Percentiles rank a stretch among this genome's conserved stretches.
These are phyloP conservation scores for Microctenopoma lineatum DNA, from an alignment of 2,797 vertebrate genomes.

Conservation along the genomic window DNA sequence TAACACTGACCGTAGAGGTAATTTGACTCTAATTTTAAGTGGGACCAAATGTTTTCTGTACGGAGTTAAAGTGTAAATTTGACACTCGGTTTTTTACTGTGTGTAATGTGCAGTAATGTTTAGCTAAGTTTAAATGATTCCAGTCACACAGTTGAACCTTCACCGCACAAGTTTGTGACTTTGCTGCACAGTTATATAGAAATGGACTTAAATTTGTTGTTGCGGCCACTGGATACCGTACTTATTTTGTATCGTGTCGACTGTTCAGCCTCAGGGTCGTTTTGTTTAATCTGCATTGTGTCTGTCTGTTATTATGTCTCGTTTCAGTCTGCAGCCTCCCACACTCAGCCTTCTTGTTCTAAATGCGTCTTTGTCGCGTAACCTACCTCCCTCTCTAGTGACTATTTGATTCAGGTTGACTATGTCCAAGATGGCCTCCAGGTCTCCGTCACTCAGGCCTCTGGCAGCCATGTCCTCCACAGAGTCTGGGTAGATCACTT, in stretches of 20 bases:
- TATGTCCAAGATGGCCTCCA: constrained; percentile 91
- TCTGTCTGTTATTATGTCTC: not conserved
- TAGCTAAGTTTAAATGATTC: not conserved
- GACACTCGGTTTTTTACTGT: too few species aligned
- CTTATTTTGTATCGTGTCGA: too few species aligned
- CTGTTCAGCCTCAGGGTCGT: too few species aligned
- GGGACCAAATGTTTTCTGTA: too few species aligned
- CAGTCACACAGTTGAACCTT: not conserved
- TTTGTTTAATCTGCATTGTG: too few species aligned
- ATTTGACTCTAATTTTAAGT: too few species aligned
- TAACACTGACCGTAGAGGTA: too few species aligned
- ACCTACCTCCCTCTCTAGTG: constrained; percentile 95
- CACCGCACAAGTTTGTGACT: too few species aligned
- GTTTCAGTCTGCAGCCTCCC: too few species aligned
- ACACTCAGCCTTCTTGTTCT: not conserved
- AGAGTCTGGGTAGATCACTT: constrained; percentile 97
- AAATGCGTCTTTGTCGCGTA: accelerated
- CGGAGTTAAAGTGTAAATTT: too few species aligned
- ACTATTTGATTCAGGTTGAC: constrained; percentile 97
- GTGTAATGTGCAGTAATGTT: not conserved
- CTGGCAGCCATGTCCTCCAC: constrained; percentile 93
- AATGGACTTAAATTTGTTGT: not conserved
- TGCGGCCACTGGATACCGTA: too few species aligned
- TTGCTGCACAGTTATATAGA: not conserved
- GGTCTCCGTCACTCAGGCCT: constrained; percentile 89